Conservation (phyloP, 2,888 invertebrate species). For the Sinodicranocentrus sp. region DNA sequence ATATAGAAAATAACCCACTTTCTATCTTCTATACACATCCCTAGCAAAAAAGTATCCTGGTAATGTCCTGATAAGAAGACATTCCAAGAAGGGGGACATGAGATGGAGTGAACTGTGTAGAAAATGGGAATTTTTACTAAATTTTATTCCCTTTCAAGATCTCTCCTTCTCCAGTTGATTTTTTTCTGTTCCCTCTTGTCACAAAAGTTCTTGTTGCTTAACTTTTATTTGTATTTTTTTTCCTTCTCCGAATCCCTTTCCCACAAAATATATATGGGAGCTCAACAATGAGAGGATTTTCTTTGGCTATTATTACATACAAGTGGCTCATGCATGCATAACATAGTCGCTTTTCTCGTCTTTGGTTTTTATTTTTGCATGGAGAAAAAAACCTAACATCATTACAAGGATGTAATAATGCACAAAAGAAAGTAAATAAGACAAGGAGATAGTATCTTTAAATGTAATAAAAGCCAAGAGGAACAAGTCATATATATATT, state of each 20-base stretch:
- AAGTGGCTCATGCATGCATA: conserved; percentile 22
- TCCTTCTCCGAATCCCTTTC: neutral
- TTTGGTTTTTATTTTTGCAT: no score
- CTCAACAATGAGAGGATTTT: neutral
- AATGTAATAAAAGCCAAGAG: conserved; percentile 28
- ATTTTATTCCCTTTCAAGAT: conserved; percentile 50
- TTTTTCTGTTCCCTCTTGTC: neutral
- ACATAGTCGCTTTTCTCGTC: neutral
- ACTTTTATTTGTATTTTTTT: no score
- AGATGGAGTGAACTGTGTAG: conserved; percentile 50
- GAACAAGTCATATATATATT: neutral
- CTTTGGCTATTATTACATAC: neutral
- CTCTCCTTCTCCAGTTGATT: conserved; percentile 17
- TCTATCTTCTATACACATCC: no score
- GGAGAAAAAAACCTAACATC: conserved; percentile 12
- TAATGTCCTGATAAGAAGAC: conserved; percentile 47
- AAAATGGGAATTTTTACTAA: conserved; percentile 54
- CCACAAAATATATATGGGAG: no score
- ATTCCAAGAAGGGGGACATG: conserved; percentile 35
- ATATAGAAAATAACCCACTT: no score
- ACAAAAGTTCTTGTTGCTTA: neutral
- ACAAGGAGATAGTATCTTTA: conserved; percentile 33
- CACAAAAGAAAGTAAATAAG: conserved; percentile 8
- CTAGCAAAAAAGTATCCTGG: conserved; percentile 51
- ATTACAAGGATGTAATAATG: conserved; percentile 18